Percentiles rank a stretch among this genome's conserved stretches.
These are phyloP conservation scores for Zaprionus camerounensis DNA, from an alignment of 1,140 invertebrate species.

Conservation along the genomic window DNA sequence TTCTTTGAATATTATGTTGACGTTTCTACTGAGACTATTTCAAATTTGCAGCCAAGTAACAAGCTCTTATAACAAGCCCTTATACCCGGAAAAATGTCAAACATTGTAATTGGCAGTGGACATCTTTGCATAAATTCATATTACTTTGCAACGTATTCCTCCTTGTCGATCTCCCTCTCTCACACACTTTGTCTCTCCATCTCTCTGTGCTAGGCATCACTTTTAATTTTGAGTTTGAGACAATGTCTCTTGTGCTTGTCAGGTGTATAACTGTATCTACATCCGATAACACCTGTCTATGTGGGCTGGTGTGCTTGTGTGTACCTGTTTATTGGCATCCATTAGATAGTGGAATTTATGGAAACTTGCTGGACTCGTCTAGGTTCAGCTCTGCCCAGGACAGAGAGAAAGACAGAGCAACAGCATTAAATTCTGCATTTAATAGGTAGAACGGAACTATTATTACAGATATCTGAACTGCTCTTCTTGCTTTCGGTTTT, in stretches of 20 bases:
- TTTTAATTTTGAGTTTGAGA: constrained; percentile 73
- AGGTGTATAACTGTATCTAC: constrained; percentile 61
- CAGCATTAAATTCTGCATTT: background rate
- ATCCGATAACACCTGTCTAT: constrained; percentile 34
- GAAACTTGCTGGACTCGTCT: constrained; percentile 39
- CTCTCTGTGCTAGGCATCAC: constrained; percentile 42
- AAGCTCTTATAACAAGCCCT: background rate
- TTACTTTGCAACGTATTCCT: constrained; percentile 56
- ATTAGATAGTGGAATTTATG: constrained; percentile 80
- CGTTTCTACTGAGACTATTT: too few species aligned
- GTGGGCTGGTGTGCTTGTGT: constrained; percentile 10
- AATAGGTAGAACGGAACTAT: background rate
- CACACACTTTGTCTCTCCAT: background rate
- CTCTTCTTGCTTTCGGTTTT: constrained; percentile 15
- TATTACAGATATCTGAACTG: background rate
- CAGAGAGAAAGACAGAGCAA: background rate
- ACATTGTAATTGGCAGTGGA: constrained; percentile 18
- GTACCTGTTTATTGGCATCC: constrained; percentile 71
- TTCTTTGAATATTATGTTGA: too few species aligned
- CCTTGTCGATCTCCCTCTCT: background rate
- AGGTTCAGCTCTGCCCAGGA: too few species aligned
- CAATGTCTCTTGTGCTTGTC: constrained; percentile 70
- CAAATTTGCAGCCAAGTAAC: too few species aligned
- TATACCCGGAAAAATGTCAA: background rate
- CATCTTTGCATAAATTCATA: constrained; percentile 72